Base-by-base conservation (phyloP, 2,113 vertebrate genomes). In the Passer montanus region DNA sequence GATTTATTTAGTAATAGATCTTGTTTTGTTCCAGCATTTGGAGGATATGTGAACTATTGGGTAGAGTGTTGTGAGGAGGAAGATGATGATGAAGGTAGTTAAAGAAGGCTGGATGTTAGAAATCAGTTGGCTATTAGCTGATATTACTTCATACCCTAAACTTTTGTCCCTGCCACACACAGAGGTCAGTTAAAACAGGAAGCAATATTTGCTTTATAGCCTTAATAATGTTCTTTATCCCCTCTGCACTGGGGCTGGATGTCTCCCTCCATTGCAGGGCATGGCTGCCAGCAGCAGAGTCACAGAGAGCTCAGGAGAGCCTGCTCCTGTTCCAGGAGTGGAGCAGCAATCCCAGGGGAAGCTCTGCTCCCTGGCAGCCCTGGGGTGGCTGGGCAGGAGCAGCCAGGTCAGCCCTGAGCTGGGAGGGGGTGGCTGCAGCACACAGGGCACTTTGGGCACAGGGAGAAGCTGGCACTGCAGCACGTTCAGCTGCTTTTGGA, bases 401-500 rank as follows among this genome's bases (percentile, higher is more conserved):
- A 49, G 56, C 10, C 15, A 28, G 80, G 52, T 23, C 78, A 60
- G 82, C 79, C 0, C 37, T 37, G 13, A 72, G 62, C 62, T 72
- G 39, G 6, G 43, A 30, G 72, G 58, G 44, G 10, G 3, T 43
- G 62, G 10, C 10, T 37, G 70, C 50, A 31, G 30, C 31, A 4
- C 19, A 4, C 8, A 9, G 5, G 1, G 2, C 7, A 8, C 1
- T 49, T 37, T 7, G 50, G 49, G 73, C 77, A 73, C 73, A 15
- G 0, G 0, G 21, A 43, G 41, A n/a, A 69, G 2, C 46, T 19
- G 60, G 7, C 9, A 6, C 17, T 35, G 64, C 41, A 69, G 49
- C 77, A 22, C 10, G 1, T 22, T 58, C 31, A 28, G 77, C 46
- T 47, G 33, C 72, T 72, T 50, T 44, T 13, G 56, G 44, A 73